phyloP scores from a whole-genome alignment of 2,888 invertebrate genomes.

The Tethea ocularis region DNA sequence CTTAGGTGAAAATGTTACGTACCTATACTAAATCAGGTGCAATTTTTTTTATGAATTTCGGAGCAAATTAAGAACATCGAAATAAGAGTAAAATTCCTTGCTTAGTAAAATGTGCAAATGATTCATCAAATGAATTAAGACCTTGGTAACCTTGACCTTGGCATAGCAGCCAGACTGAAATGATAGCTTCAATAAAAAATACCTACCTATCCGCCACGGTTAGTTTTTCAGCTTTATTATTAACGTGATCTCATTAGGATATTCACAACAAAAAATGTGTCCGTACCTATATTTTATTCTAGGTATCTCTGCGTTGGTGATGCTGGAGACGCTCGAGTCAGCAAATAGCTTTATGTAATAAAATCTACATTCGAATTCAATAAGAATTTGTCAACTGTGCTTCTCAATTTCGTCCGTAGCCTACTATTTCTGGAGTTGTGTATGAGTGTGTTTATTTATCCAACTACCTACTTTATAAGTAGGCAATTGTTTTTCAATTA shows the following conservation, averaged over 20 bases:
- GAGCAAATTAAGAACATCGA: too few relatives aligned
- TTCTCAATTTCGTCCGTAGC: too few relatives aligned
- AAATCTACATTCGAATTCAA: conserved; percentile 14
- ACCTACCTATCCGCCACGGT: not conserved
- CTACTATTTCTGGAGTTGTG: too few relatives aligned
- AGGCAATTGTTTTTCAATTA: too few relatives aligned
- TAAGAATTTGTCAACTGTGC: too few relatives aligned
- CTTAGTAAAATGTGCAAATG: not conserved
- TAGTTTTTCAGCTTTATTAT: not conserved
- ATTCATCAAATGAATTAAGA: not conserved
- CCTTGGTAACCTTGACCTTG: not conserved
- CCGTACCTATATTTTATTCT: not conserved
- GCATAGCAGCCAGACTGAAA: not conserved
- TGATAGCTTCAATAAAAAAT: not conserved
- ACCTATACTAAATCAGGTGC: too few relatives aligned
- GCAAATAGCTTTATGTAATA: conserved; percentile 5
- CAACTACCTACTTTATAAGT: too few relatives aligned
- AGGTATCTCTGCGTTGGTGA: not conserved
- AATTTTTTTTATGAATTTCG: too few relatives aligned
- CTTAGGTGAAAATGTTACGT: too few relatives aligned
- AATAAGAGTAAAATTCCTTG: too few relatives aligned
- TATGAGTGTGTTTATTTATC: too few relatives aligned
- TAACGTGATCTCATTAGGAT: not conserved
- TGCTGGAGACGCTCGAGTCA: not conserved
- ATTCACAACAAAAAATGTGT: not conserved